Percentiles rank a stretch among this genome's conserved stretches.
Evolutionary conservation across 2,797 vertebrate genomes (phyloP).

Genomic region (Dallia pectoralis): DNA sequence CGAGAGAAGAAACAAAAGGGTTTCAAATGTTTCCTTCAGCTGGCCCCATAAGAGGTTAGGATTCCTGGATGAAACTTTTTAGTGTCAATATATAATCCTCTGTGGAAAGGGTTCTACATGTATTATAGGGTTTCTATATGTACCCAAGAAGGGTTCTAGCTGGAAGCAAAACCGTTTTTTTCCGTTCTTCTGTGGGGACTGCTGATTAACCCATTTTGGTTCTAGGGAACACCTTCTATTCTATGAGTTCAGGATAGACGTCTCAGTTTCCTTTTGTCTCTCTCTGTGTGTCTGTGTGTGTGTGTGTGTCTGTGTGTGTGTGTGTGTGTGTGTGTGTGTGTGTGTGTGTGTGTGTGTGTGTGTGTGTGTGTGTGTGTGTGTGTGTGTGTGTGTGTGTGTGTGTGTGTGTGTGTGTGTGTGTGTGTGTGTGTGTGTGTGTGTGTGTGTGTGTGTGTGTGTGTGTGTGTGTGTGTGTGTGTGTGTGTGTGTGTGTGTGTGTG

Average conservation of each 20-base stretch:
- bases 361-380: slow-evolving; percentile 1
- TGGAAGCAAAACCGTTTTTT: no score
- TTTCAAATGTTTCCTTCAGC: no score
- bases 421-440: slow-evolving; percentile 1
- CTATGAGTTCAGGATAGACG: no score
- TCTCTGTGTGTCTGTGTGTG: neutral
- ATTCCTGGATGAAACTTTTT: slow-evolving; percentile 25
- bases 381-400: slow-evolving; percentile 11
- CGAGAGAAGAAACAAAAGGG: slow-evolving; percentile 25
- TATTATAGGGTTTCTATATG: no score
- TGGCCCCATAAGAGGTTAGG: no score
- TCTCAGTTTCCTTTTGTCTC: slow-evolving; percentile 12
- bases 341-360: neutral
- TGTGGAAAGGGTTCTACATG: neutral
- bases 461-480: neutral
- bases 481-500: neutral
- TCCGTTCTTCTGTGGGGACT: no score
- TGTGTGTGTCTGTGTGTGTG: slow-evolving; percentile 1
- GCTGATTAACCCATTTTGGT: no score
- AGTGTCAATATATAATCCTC: slow-evolving; percentile 35
- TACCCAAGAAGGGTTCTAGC: no score
- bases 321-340: slow-evolving; percentile 15
- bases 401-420: slow-evolving; percentile 3
- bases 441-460: neutral
- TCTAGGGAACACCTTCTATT: no score